phyloP scores from a whole-genome alignment of 1,140 invertebrate species.

The Drosophila kanapiae region DNA sequence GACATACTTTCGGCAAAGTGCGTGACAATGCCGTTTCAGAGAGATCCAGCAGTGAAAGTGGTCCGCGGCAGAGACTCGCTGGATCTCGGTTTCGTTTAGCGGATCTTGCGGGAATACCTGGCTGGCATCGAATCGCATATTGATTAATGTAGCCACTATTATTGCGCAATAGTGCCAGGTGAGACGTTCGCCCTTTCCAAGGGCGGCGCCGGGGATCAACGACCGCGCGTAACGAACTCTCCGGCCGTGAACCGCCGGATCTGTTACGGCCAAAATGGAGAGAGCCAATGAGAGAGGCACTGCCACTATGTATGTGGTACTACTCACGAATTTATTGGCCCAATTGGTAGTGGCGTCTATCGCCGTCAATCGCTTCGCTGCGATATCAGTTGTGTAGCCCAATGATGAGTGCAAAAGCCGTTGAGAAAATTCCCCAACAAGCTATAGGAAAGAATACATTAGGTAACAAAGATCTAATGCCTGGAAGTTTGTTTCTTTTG shows the following conservation, averaged over 20 bases:
- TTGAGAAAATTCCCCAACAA: conserved; percentile 5
- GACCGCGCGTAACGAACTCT: conserved; percentile 10
- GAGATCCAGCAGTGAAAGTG: conserved; percentile 30
- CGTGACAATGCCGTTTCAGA: conserved; percentile 29
- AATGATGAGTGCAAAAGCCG: neutral
- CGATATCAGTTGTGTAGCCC: conserved; percentile 28
- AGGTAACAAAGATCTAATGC: neutral
- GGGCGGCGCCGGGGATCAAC: conserved; percentile 17
- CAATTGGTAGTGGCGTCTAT: conserved; percentile 14
- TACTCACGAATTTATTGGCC: conserved; percentile 2
- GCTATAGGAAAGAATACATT: neutral
- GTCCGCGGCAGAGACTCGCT: conserved; percentile 1
- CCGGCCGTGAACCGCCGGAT: conserved; percentile 19
- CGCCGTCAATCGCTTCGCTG: conserved; percentile 7
- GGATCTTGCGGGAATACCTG: conserved; percentile 15
- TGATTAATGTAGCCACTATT: conserved; percentile 19
- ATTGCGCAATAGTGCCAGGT: conserved; percentile 25
- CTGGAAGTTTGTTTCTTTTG: no score
- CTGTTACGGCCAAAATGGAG: conserved; percentile 13
- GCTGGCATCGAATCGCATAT: conserved; percentile 1
- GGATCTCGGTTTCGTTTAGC: conserved; percentile 13
- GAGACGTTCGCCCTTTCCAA: conserved; percentile 20
- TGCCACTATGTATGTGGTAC: neutral
- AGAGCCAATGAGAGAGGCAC: conserved; percentile 32
- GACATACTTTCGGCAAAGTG: conserved; percentile 29